Conservation (phyloP, 92 coral and sea anemone genomes). For the Montipora capitata region DNA sequence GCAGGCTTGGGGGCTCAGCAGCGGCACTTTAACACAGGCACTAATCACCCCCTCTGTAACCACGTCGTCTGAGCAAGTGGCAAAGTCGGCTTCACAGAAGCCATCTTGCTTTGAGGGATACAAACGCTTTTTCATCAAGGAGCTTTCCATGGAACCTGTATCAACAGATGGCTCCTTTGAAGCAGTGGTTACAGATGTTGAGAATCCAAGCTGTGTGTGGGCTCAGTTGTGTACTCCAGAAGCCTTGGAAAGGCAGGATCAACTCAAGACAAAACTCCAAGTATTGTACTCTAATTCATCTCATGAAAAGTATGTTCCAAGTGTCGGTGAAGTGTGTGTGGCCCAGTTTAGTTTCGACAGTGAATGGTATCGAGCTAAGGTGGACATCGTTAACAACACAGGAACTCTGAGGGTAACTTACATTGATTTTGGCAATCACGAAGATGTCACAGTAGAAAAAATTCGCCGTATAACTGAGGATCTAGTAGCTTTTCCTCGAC, state of each 20-base stretch:
- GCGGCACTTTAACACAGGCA: background rate
- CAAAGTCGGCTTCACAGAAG: background rate
- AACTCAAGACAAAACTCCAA: constrained; percentile 61
- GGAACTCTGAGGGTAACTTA: constrained; percentile 84
- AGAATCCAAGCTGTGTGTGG: constrained; percentile 88
- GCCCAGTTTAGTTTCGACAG: constrained; percentile 87
- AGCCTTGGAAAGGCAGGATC: constrained; percentile 66
- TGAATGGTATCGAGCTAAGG: constrained; percentile 89
- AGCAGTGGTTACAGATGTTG: constrained; percentile 77
- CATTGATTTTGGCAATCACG: constrained; percentile 96
- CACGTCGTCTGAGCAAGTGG: background rate
- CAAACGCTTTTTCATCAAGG: constrained; percentile 68
- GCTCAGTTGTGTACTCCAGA: constrained; percentile 74
- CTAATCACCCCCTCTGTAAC: background rate
- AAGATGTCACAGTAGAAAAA: constrained; percentile 79
- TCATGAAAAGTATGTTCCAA: constrained; percentile 83
- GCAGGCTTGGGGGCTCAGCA: background rate
- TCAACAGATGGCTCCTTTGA: constrained; percentile 60
- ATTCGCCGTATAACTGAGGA: constrained; percentile 81
- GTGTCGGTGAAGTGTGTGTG: constrained; percentile 86
- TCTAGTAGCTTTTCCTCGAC: constrained; percentile 78
- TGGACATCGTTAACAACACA: constrained; percentile 82
- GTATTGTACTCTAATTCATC: constrained; percentile 67
- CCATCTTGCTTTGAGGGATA: constrained; percentile 4
- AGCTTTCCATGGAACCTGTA: constrained; percentile 68